Base-by-base conservation (phyloP, 2,113 vertebrate genomes). In the Pheucticus melanocephalus region DNA sequence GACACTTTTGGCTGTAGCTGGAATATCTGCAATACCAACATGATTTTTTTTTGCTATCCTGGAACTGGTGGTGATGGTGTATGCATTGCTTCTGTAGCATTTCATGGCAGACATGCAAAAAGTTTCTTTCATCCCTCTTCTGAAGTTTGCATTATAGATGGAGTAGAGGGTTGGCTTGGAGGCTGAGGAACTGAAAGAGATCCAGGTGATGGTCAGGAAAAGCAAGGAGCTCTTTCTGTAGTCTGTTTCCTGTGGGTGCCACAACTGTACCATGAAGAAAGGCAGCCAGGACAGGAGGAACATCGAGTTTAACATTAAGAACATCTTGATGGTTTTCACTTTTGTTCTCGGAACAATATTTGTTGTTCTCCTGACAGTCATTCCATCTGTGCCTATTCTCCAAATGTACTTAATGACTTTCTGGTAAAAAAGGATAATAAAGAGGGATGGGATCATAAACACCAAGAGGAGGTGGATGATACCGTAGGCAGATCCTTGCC, bases 51-150 rank as follows among this genome's bases (percentile, higher is more conserved):
- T 99, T 90, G 99, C 99, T 92, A 99, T 97, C 33, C 99, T 98
- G 33, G 99, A 99, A 59, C 99, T 99, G 23, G 98, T 98, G 4
- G 99, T 99, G 97, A 99, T 99, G 28, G 99, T 99, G 96, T 99
- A 99, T 1, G 99, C 99, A 1, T 99, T 99, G 92, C 99, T 99
- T 59, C 99, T 98, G 96, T 99, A 99, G 70, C 98, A 99, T 90
- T 99, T 99, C 99, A 99, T 99, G 3, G 99, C 98, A 3, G 99
- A 99, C 99, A 99, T 99, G 97, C 99, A 99, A 92, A 98, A 99
- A 24, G 98, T 99, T 96, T 99, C 99, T 92, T 99, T 98, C 99
- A 99, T 98, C 28, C 99, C 99, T 30, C 98, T 97, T 60, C 99
- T 98, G 96, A 99, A 99, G 92, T 99, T 99, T 24, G 98, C 98